A percentile compares a stretch with the other conserved stretches of the same genome.
phyloP scores from a whole-genome alignment of 2,888 invertebrate genomes.

The Eristalis arbustorum region DNA sequence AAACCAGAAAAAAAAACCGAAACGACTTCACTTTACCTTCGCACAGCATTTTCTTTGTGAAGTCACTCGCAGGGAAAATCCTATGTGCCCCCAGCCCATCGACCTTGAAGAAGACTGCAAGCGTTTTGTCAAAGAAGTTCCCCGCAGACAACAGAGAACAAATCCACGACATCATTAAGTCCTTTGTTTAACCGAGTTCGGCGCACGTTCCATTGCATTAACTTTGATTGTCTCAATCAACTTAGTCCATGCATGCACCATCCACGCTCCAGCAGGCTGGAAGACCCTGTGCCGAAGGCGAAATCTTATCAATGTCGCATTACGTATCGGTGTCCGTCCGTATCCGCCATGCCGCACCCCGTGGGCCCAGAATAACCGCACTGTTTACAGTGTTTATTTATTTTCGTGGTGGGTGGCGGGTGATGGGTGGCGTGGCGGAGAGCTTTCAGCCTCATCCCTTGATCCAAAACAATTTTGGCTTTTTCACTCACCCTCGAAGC shows the following conservation, averaged over 20 bases:
- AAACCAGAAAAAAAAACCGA: too few species aligned
- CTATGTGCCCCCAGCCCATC: background rate
- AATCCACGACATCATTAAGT: background rate
- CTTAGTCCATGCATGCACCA: conserved; percentile 9
- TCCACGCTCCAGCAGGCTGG: background rate
- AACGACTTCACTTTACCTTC: too few species aligned
- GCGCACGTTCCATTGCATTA: background rate
- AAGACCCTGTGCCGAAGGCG: conserved; percentile 6
- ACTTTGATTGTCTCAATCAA: background rate
- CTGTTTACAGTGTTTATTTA: background rate
- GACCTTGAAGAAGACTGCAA: background rate
- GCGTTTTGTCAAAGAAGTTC: background rate
- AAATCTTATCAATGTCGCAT: conserved; percentile 57
- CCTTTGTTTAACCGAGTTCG: background rate
- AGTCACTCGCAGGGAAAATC: background rate
- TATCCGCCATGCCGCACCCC: background rate
- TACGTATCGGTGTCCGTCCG: background rate
- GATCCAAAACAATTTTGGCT: background rate
- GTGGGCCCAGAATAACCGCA: background rate
- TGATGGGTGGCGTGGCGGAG: background rate
- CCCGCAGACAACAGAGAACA: background rate
- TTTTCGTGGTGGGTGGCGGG: background rate
- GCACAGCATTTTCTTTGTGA: background rate
- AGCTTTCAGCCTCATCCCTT: conserved; percentile 9
- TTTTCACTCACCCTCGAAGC: conserved; percentile 18